Conservation (phyloP, 2,113 vertebrate species). For the Hipposideros armiger region DNA sequence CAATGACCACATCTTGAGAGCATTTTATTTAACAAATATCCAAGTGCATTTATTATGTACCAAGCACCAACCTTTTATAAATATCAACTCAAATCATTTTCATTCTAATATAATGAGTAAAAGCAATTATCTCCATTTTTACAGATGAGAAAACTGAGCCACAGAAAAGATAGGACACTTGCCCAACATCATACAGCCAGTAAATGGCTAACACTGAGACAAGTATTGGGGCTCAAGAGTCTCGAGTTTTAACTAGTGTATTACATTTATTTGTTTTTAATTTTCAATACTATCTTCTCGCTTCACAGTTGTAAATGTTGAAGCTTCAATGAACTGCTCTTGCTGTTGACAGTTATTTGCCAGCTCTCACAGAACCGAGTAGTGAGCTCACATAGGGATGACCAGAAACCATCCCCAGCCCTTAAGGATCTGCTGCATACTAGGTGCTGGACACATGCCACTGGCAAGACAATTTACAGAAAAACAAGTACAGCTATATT, state of each 20-base stretch:
- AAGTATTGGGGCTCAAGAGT: not conserved
- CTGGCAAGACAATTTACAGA: not conserved
- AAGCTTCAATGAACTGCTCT: not conserved
- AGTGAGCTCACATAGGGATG: not conserved
- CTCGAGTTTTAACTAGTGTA: not conserved
- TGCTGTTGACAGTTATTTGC: not conserved
- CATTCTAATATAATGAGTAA: constrained; percentile 28
- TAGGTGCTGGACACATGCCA: not conserved
- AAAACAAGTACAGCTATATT: not conserved
- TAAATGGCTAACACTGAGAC: not conserved
- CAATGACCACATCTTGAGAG: not conserved
- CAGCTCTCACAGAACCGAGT: not conserved
- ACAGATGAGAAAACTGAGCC: constrained; percentile 39
- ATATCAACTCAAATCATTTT: constrained; percentile 26
- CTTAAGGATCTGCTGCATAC: not conserved
- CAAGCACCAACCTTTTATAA: not conserved
- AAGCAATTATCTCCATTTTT: not conserved
- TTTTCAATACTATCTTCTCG: not conserved
- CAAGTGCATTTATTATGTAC: not conserved
- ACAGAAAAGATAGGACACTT: not conserved
- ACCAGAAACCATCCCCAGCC: not conserved
- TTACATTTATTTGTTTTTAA: not conserved
- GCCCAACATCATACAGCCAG: not conserved
- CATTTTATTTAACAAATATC: not conserved
- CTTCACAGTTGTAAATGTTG: not conserved